These are phyloP conservation scores for Tachysurus vachellii DNA, from an alignment of 2,113 vertebrate species.

Conservation along the genomic window DNA sequence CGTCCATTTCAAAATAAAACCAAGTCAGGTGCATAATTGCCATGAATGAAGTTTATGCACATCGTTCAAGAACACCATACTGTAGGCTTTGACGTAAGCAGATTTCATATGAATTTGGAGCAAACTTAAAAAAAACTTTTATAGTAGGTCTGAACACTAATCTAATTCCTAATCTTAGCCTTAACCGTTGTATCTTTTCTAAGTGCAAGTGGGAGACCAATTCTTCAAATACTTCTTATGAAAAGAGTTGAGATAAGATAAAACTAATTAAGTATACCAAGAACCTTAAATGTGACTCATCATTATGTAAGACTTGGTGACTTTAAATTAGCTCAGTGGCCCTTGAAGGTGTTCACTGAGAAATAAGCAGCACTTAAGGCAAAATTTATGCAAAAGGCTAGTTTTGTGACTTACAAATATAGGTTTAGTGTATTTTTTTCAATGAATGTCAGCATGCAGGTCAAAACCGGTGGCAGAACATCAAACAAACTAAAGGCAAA, in stretches of 20 bases:
- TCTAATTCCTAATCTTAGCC: neutral
- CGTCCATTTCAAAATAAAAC: neutral
- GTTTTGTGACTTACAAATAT: neutral
- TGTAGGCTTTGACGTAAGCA: neutral
- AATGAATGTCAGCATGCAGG: slow-evolving; percentile 8
- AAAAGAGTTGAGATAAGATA: slow-evolving; percentile 36
- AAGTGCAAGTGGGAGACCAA: neutral
- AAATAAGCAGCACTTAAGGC: slow-evolving; percentile 3
- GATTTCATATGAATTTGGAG: neutral
- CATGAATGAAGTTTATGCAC: neutral
- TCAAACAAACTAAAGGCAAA: slow-evolving; percentile 7
- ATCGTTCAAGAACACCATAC: neutral
- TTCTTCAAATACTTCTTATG: slow-evolving; percentile 33
- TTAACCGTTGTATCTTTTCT: neutral
- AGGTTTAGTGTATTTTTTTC: neutral
- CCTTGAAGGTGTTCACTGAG: slow-evolving; percentile 16
- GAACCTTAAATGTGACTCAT: slow-evolving; percentile 41
- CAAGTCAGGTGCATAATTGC: neutral
- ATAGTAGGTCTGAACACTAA: neutral
- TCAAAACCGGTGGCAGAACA: neutral
- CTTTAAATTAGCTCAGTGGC: slow-evolving; percentile 40
- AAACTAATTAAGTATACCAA: neutral
- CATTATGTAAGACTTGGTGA: slow-evolving; percentile 50
- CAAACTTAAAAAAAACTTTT: no score
- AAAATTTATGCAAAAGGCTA: slow-evolving; percentile 21